Base-by-base conservation (phyloP, 2,888 invertebrate species). In the Tetranychus piercei region DNA sequence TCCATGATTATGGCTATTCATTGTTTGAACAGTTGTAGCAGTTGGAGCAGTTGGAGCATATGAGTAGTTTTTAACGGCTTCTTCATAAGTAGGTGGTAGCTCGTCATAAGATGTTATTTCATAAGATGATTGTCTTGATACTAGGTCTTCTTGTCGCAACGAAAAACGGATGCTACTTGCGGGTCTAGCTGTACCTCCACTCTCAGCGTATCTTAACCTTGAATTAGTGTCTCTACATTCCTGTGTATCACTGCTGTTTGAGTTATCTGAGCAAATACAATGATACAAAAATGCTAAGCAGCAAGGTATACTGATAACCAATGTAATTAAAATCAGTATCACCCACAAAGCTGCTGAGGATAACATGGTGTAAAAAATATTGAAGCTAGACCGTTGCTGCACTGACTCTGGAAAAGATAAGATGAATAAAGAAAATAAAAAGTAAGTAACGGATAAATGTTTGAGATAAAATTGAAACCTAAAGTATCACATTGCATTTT, bases 341-440 rank as follows among this genome's bases (percentile, higher is more conserved):
- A 69, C 20, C 69, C 69, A 69, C 20, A 69, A 23, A 22, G 69
- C 69, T 9, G 69, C 69, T 11, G 69, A 69, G 11, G 69, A 69
- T 69, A 69, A 23, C 9, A 69, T 69, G 11, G 34, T 69, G 34
- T 69, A 69, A 69, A 69, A 69, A 20, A 22, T 22, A 23, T 23
- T 69, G 20, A 23, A 69, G 20, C 8, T 23, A 20, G 69, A 69
- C 20, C 34, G 20, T 15, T 69, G 69, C 11, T 69, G 69, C 11
- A 23, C 22, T 23, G 69, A 55, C 5, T 34, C 34, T 34, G 34
- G 34, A 34, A 34, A 34, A 34, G 34, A 34, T 34, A 34, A 34
- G 34, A 34, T 34, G 34, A 34, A 34, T 34, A 34, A 34, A 34
- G 5, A 34, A 34, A 34, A 34, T 34, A 34, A 34, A 34, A 34